These are phyloP conservation scores for Synchiropus splendidus DNA, from an alignment of 2,113 vertebrate genomes.

Conservation along the genomic window DNA sequence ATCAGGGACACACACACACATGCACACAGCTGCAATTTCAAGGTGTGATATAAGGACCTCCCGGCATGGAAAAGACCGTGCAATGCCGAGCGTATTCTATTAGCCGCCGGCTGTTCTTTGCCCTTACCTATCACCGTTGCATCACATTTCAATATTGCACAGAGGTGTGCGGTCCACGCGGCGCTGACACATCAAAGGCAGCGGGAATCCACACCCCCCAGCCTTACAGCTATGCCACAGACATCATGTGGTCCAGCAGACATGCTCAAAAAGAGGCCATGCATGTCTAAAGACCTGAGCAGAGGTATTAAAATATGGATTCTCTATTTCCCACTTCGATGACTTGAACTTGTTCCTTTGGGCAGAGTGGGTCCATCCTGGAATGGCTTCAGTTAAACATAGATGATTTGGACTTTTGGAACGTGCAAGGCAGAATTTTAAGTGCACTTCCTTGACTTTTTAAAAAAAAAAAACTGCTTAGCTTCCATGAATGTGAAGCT, in stretches of 20 bases:
- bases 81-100: slow-evolving; percentile 42
- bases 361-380: slow-evolving; percentile 19
- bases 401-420: slow-evolving; percentile 31
- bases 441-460: slow-evolving; percentile 3
- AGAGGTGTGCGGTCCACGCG: slow-evolving; percentile 38
- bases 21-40: slow-evolving; percentile 27
- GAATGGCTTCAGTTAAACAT: slow-evolving; percentile 14
- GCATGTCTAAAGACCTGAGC: slow-evolving; percentile 56
- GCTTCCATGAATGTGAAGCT: slow-evolving; percentile 5
- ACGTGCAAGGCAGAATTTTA: slow-evolving; percentile 14
- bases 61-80: slow-evolving; percentile 15
- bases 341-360: slow-evolving; percentile 40
- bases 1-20: slow-evolving; percentile 3
- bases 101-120: slow-evolving; percentile 46
- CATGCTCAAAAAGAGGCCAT: slow-evolving; percentile 41
- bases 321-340: slow-evolving; percentile 52
- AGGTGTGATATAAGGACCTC: slow-evolving; percentile 24
- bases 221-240: slow-evolving; percentile 42
- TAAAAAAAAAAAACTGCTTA: too few species aligned
- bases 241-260: slow-evolving; percentile 25
- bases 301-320: slow-evolving; percentile 50
- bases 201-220: slow-evolving; percentile 38
- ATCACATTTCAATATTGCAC: slow-evolving; percentile 54
- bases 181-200: slow-evolving; percentile 67
- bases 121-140: slow-evolving; percentile 41